phyloP scores from a whole-genome alignment of 2,113 vertebrate species.

The Albula glossodonta region DNA sequence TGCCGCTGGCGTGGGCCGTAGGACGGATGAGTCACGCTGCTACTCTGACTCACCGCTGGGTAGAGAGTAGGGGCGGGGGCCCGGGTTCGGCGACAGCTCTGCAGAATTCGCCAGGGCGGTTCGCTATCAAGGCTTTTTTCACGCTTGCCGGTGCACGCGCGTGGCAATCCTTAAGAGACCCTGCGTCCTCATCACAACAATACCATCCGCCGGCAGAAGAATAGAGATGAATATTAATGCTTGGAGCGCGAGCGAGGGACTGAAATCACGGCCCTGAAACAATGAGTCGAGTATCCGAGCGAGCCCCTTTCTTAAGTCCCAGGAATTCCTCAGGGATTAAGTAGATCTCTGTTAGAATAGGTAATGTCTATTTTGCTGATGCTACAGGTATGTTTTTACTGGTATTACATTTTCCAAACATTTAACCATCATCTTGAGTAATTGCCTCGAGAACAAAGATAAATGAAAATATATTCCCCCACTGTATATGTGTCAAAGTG shows the following conservation, averaged over 20 bases:
- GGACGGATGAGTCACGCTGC: slow-evolving; percentile 4
- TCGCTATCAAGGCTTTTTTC: neutral
- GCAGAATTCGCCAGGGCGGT: slow-evolving; percentile 34
- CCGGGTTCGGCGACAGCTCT: slow-evolving; percentile 44
- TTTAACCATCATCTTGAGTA: slow-evolving; percentile 37
- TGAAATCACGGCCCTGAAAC: slow-evolving; percentile 33
- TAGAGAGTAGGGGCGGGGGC: neutral
- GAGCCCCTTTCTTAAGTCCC: slow-evolving; percentile 41
- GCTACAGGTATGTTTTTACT: neutral
- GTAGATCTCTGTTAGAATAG: neutral
- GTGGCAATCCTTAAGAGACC: slow-evolving; percentile 19
- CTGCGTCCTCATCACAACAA: slow-evolving; percentile 41
- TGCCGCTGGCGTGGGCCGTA: neutral
- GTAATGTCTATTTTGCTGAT: neutral
- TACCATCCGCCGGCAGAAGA: slow-evolving; percentile 48
- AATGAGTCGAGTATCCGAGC: slow-evolving; percentile 43
- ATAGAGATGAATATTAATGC: slow-evolving; percentile 76
- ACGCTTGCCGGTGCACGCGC: neutral
- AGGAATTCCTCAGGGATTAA: neutral
- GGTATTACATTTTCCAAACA: neutral
- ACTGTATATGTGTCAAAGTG: slow-evolving; percentile 24
- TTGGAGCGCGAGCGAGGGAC: slow-evolving; percentile 45
- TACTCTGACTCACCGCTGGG: neutral
- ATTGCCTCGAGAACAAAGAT: slow-evolving; percentile 25
- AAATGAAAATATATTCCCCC: slow-evolving; percentile 31